A percentile compares a stretch with the other conserved stretches of the same genome.
These are phyloP conservation scores for Aurelia sp. DNA, from an alignment of 30 jellyfish, hydroid and myxozoan genomes.

Conservation along the genomic window DNA sequence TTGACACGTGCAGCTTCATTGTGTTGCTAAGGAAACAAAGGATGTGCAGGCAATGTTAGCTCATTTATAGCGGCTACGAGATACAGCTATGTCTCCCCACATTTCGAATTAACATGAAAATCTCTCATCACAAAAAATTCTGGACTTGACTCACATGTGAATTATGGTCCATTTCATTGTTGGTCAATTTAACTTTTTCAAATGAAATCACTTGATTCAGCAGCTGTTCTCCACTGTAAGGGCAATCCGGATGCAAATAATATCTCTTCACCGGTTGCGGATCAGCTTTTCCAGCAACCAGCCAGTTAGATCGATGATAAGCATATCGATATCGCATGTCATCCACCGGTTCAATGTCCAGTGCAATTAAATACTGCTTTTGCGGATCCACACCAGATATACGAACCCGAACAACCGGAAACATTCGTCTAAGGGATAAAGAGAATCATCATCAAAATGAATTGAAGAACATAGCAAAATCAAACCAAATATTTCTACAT, in stretches of 20 bases:
- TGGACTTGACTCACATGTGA: conserved; percentile 51
- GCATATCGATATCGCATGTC: conserved; percentile 86
- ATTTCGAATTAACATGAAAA: too few relatives aligned
- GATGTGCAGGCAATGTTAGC: too few relatives aligned
- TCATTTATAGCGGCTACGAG: too few relatives aligned
- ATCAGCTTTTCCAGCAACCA: conserved; percentile 85
- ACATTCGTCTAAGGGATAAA: conserved; percentile 60
- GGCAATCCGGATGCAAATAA: conserved; percentile 79
- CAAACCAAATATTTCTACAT: too few relatives aligned
- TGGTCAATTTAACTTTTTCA: conserved; percentile 76
- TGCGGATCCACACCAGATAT: conserved; percentile 60
- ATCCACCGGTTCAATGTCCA: conserved; percentile 81
- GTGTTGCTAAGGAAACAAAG: too few relatives aligned
- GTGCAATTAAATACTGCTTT: conserved; percentile 54
- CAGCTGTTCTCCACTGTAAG: conserved; percentile 73
- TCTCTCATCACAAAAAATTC: too few relatives aligned
- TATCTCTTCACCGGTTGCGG: conserved; percentile 73
- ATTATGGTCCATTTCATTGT: conserved; percentile 75
- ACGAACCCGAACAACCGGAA: conserved; percentile 81
- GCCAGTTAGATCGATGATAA: conserved; percentile 80
- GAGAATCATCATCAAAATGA: too few relatives aligned
- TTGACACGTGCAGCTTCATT: too few relatives aligned
- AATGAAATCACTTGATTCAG: conserved; percentile 75
- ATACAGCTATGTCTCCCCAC: too few relatives aligned
- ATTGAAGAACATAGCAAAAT: too few relatives aligned